These are phyloP conservation scores for Caenorhabditis becei DNA, from an alignment of 2,888 invertebrate species.

Conservation along the genomic window DNA sequence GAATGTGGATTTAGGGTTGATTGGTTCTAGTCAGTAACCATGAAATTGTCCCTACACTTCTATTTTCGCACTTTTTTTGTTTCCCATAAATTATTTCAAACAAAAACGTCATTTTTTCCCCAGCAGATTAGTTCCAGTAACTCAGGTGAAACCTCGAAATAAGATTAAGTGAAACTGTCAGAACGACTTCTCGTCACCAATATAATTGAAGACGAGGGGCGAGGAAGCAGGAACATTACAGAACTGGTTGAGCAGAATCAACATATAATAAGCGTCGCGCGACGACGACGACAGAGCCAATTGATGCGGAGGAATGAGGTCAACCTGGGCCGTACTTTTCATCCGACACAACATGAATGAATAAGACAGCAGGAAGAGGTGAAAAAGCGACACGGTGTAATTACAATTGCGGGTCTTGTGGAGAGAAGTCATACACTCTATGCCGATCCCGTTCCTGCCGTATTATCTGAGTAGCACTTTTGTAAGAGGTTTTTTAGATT, in stretches of 20 bases:
- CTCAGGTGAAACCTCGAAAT: neutral
- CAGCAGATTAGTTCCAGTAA: slow-evolving; percentile 1
- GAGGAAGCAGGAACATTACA: slow-evolving; percentile 15
- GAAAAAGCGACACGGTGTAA: slow-evolving; percentile 52
- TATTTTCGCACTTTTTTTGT: no score
- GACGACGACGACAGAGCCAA: slow-evolving; percentile 33
- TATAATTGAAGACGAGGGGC: slow-evolving; percentile 21
- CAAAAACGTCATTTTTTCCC: neutral
- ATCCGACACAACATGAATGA: slow-evolving; percentile 30
- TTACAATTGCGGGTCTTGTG: slow-evolving; percentile 40
- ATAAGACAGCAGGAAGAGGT: slow-evolving; percentile 16
- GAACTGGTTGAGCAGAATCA: slow-evolving; percentile 53
- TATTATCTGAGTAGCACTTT: no score
- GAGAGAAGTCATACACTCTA: slow-evolving; percentile 5
- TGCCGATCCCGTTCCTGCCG: slow-evolving; percentile 48
- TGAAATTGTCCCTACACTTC: no score
- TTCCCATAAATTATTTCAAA: neutral
- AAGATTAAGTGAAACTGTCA: slow-evolving; percentile 24
- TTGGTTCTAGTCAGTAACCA: slow-evolving; percentile 13
- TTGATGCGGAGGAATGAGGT: slow-evolving; percentile 60
- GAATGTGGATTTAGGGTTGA: slow-evolving; percentile 49
- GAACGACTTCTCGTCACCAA: slow-evolving; percentile 29
- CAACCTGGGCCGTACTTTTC: slow-evolving; percentile 44
- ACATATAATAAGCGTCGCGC: slow-evolving; percentile 50
- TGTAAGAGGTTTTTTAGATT: no score